Percentiles rank a stretch among this genome's conserved stretches.
These are phyloP conservation scores for Amphipoea lucens DNA, from an alignment of 2,888 invertebrate genomes.

Conservation along the genomic window DNA sequence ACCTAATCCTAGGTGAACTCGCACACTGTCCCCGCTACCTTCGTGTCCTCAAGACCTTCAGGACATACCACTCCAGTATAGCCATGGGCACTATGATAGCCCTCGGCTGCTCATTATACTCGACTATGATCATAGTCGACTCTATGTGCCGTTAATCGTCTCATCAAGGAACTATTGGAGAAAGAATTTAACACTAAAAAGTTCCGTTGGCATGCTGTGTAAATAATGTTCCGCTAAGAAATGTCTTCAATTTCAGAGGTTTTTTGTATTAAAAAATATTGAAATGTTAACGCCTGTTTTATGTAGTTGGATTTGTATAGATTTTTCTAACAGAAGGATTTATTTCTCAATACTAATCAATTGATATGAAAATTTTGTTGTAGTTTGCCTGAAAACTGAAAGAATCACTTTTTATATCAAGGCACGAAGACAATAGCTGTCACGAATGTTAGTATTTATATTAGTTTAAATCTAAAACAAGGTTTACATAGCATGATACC, in stretches of 20 bases:
- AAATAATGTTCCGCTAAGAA: constrained; percentile 42
- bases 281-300: constrained; percentile 18
- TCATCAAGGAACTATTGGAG: constrained; percentile 39
- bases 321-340: background rate
- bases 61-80: constrained; percentile 94
- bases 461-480: constrained; percentile 38
- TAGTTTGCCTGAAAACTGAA: constrained; percentile 8
- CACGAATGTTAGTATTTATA: constrained; percentile 35
- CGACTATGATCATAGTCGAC: constrained; percentile 87
- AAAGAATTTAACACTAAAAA: constrained; percentile 24
- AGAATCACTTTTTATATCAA: constrained; percentile 16
- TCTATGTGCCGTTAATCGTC: constrained; percentile 82
- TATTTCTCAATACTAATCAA: constrained; percentile 29
- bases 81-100: constrained; percentile 94
- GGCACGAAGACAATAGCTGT: constrained; percentile 13
- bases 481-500: constrained; percentile 63
- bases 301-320: constrained; percentile 19
- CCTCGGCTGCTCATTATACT: constrained; percentile 86
- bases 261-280: constrained; percentile 19
- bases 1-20: constrained; percentile 92
- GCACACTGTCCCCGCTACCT: constrained; percentile 95
- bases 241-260: constrained; percentile 22
- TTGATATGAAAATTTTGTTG: constrained; percentile 1
- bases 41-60: constrained; percentile 93
- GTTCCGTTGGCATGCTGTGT: constrained; percentile 64